Conservation (phyloP, 2,888 invertebrate genomes). For the Lasioglossum lativentre region DNA sequence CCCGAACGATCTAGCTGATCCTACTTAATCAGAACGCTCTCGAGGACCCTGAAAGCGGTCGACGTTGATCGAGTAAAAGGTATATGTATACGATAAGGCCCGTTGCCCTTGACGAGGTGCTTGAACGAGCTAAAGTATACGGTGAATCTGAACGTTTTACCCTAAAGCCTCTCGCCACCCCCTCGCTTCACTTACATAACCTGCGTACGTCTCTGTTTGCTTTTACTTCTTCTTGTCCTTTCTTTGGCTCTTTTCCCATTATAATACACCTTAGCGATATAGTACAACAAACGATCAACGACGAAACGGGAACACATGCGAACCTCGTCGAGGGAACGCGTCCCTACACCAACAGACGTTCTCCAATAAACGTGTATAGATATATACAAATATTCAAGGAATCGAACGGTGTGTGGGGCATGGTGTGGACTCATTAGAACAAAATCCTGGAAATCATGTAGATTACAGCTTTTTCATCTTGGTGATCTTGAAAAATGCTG, state of each 20-base stretch:
- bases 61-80: conserved; percentile 30
- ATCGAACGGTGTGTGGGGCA: conserved; percentile 31
- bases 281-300: conserved; percentile 61
- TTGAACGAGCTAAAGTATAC: conserved; percentile 46
- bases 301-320: conserved; percentile 46
- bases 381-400: conserved; percentile 67
- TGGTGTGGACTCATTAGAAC: not conserved
- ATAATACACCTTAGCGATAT: conserved; percentile 57
- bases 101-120: conserved; percentile 59
- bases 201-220: not conserved
- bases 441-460: not conserved
- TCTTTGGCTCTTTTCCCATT: not conserved
- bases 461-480: not conserved
- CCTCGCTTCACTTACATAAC: not conserved
- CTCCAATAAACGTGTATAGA: conserved; percentile 28
- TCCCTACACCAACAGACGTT: conserved; percentile 34
- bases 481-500: not conserved
- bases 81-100: conserved; percentile 35
- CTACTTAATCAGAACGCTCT: not conserved
- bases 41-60: not conserved
- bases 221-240: not conserved
- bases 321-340: conserved; percentile 63
- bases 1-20: conserved; percentile 4
- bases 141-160: conserved; percentile 39
- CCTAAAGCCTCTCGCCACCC: conserved; percentile 42